Percentiles rank a stretch among this genome's conserved stretches.
These are phyloP conservation scores for Drosophila diplacantha DNA, from an alignment of 2,888 invertebrate genomes.

Conservation along the genomic window DNA sequence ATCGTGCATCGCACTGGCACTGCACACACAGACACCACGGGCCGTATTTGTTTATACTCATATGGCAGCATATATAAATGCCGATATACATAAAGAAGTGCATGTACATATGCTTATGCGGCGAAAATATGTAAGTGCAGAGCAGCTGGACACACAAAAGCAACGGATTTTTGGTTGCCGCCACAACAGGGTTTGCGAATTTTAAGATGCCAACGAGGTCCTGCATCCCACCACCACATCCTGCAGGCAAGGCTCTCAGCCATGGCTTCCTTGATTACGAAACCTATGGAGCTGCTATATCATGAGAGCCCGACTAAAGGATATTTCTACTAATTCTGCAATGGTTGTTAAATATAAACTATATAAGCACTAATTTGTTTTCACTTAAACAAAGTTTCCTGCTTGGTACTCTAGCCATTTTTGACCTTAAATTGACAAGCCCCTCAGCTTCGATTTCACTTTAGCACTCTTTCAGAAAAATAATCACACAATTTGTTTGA, in stretches of 20 bases:
- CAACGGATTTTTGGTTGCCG: conserved; percentile 23
- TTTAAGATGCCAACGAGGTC: conserved; percentile 3
- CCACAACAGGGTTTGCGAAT: conserved; percentile 16
- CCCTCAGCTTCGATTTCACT: conserved; percentile 30
- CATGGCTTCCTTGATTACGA: background rate
- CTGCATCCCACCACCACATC: background rate
- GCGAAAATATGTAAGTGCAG: conserved; percentile 38
- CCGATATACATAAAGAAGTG: conserved; percentile 11
- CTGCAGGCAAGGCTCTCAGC: background rate
- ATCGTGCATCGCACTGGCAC: conserved; percentile 2
- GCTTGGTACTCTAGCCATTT: background rate
- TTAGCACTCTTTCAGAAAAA: conserved; percentile 10
- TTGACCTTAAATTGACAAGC: conserved; percentile 21
- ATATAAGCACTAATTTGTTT: background rate
- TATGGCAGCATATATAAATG: conserved; percentile 23
- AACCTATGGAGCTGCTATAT: background rate
- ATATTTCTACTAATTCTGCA: background rate
- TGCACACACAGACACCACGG: conserved; percentile 18
- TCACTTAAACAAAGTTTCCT: background rate
- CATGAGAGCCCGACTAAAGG: background rate
- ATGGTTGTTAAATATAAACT: background rate
- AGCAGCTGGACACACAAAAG: conserved; percentile 27
- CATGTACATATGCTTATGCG: conserved; percentile 30
- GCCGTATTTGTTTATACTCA: conserved; percentile 28
- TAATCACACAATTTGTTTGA: conserved; percentile 38